Evolutionary conservation across 2,113 vertebrate genomes (phyloP), one percentile per base, ranked within the genome.

Genomic region (Indicator indicator): DNA sequence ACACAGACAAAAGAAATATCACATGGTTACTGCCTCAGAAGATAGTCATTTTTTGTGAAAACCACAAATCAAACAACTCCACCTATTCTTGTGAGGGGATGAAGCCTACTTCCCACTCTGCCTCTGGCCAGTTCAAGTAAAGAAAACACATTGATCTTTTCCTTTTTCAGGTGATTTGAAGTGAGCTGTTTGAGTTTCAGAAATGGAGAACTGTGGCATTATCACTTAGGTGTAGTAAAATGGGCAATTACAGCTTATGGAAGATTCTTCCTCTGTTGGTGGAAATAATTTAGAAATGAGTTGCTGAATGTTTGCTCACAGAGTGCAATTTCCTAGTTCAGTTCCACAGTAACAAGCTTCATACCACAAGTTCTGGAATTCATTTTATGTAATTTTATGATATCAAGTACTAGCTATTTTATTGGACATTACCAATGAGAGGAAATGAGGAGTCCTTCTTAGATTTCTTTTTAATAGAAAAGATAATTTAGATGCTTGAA

Each of bases 1-100:
- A 63, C 10, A 54, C 62, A 58, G 70, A 91, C 64, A 93, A 95
- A 94, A 94, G 83, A 94, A 81, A 58, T 28, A 46, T 40, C 46
- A 71, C 18, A 27, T 94, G 24, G 70, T 94, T 90, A 64, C 72
- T 74, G 77, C 24, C 30, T 30, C 23, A 70, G 40, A 32, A 54
- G 33, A 5, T 18, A 20, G 17, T 11, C 16, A 16, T 36, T 42
- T 33, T 55, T 56, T 28, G 9, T 7, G 7, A 27, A 56, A 58
- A 18, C 8, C 16, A 10, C 42, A 19, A 85, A 8, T 54, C 15
- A n/a, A 59, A 68, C 68, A 26, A 20, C 26, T 58, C 9, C 9
- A 33, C 17, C 11, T 44, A 21, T 8, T 54, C 21, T 44, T 64
- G 26, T 24, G 24, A 65, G n/a, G 7, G 15, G 13, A 48, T 23